Base-by-base conservation (phyloP, 2,113 vertebrate genomes). In the Percina caprodes region DNA sequence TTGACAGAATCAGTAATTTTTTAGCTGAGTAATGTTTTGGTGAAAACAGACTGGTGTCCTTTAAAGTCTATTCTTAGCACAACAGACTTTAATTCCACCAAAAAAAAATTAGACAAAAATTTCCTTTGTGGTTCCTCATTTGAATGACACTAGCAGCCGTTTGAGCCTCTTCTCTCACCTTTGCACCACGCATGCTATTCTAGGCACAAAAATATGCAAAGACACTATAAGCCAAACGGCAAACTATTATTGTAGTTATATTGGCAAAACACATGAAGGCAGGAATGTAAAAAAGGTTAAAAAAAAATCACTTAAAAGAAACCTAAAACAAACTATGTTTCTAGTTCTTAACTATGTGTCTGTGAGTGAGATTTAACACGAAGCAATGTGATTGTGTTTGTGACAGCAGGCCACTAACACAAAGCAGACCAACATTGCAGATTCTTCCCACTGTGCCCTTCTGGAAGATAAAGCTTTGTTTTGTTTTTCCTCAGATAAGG, bases 391-490 rank as follows among this genome's bases (percentile, higher is more conserved):
- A 9, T 19, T 78, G 60, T 5, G 35, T 30, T 65, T 81, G 35
- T 75, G 55, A 84, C 49, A 78, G 39, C 35, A 42, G 52, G 42
- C 21, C 60, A 51, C 51, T 12, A 56, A 75, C 68, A 88, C 84
- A 88, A 79, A 55, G 26, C 51, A 69, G 73, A 60, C 39, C 5
- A 39, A 67, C 26, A 19, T 48, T 62, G 51, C 59, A 52, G 58
- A 69, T 58, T 69, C 51, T 48, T 87, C 69, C 60, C 71, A 73
- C 33, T 61, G 69, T 66, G 46, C 54, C 26, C 33, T 66, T 80
- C n/a, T 78, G 49, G 16, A 61, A 88, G 56, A 88, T 74, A 80
- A 74, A 77, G 74, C 54, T 77, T 74, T 86, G 84, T 77, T 88
- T 79, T 88, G 67, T 79, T 81, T 65, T 74, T 66, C 80, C 66